These are phyloP conservation scores for Eristalis pertinax DNA, from an alignment of 2,888 invertebrate genomes.

Conservation along the genomic window DNA sequence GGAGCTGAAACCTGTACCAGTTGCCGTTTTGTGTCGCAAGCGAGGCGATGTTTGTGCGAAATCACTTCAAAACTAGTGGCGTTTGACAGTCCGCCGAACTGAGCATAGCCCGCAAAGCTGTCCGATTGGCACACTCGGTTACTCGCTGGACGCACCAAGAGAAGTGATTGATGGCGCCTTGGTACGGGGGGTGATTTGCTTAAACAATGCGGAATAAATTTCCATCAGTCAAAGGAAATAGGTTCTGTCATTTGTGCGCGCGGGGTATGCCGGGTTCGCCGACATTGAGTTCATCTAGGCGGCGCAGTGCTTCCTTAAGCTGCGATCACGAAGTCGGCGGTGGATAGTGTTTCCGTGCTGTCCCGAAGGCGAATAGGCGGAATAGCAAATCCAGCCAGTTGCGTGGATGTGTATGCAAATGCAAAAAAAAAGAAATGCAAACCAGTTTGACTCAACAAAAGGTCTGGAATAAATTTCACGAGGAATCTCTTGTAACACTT, in stretches of 20 bases:
- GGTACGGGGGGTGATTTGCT: neutral
- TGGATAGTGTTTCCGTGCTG: neutral
- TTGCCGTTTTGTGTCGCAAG: neutral
- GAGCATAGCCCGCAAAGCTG: neutral
- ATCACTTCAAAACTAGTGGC: neutral
- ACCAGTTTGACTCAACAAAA: neutral
- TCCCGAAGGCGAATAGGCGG: neutral
- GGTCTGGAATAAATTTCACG: neutral
- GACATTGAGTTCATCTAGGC: neutral
- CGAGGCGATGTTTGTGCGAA: neutral
- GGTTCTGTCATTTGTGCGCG: neutral
- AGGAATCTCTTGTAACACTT: neutral
- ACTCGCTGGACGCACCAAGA: neutral
- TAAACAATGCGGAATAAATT: neutral
- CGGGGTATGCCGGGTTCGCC: no score
- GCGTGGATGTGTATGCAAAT: conserved; percentile 1
- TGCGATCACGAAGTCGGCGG: neutral
- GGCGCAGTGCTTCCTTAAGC: neutral
- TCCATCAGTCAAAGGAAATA: neutral
- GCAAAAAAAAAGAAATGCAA: neutral
- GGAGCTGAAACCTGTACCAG: neutral
- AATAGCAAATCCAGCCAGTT: neutral
- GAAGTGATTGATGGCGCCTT: neutral
- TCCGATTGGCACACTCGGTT: neutral
- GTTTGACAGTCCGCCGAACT: neutral